Percentiles rank a stretch among this genome's conserved stretches.
These are phyloP conservation scores for Argynnis bischoffii DNA, from an alignment of 2,888 invertebrate genomes.

Conservation along the genomic window DNA sequence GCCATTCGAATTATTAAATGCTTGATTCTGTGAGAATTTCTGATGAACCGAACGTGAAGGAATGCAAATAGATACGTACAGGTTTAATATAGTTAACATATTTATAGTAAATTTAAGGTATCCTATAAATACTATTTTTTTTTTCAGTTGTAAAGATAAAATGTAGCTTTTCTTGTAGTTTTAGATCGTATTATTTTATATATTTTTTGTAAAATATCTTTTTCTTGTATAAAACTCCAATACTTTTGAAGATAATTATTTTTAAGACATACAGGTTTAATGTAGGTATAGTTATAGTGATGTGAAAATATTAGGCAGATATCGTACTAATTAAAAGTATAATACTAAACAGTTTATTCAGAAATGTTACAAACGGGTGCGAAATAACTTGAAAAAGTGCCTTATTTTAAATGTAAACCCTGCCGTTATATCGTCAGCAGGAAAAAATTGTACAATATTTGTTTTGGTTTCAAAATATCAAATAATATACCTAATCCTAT, in stretches of 20 bases:
- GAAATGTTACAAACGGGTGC: constrained; percentile 67
- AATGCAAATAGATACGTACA: constrained; percentile 49
- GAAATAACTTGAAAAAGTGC: constrained; percentile 57
- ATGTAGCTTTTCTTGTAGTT: not conserved
- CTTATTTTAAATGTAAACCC: constrained; percentile 62
- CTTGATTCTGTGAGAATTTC: constrained; percentile 76
- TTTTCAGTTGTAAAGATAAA: not conserved
- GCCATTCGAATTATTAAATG: constrained; percentile 78
- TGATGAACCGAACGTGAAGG: constrained; percentile 66
- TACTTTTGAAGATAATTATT: not conserved
- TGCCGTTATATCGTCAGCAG: constrained; percentile 76
- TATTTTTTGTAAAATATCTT: no score
- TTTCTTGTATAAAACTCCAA: no score
- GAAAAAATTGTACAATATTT: constrained; percentile 54
- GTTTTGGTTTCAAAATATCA: constrained; percentile 47
- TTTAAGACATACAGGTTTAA: not conserved
- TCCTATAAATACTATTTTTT: not conserved
- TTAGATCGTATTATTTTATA: not conserved
- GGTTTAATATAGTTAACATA: constrained; percentile 37
- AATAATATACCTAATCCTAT: constrained; percentile 56
- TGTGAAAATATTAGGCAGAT: constrained; percentile 38
- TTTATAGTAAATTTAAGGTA: constrained; percentile 36
- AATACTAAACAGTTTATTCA: constrained; percentile 60
- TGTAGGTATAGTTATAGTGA: not conserved
- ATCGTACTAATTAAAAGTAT: constrained; percentile 65